Base-by-base conservation (phyloP, 1,140 invertebrate species). In the Pteromalus puparum region DNA sequence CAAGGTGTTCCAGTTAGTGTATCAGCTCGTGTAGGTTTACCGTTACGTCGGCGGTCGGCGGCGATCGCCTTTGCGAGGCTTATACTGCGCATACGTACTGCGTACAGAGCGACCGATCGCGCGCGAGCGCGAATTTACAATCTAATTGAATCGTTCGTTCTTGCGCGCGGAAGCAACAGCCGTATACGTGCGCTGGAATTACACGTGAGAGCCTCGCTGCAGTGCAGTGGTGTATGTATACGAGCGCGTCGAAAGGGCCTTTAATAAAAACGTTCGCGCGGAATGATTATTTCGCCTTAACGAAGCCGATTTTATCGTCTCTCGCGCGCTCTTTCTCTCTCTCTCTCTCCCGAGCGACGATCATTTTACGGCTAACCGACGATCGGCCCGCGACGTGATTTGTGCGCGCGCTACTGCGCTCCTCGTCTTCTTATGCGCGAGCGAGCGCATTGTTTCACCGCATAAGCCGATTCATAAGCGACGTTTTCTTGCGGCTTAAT, bases 1-100 rank as follows among this genome's bases (percentile, higher is more conserved):
- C 68, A 81, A 81, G 80, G 46, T 81, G 70, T 73, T 81, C 70
- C 80, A 73, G 80, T 81, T 81, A 81, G 80, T 81, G 61, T 30
- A 81, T 81, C 38, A 26, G 34, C 30, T 67, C n/a, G 65, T 53
- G 48, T 53, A 53, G 4, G 18, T 61, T 9, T 80, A 80, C 78
- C 78, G 78, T 80, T 72, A 80, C 26, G 34, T 70, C 67, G 5
- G 30, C 24, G n/a, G 34, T 70, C 67, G 5, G 30, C 24, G n/a
- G 65, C 65, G 65, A 68, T 68, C 24, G 18, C 65, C 26, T 68
- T 68, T 28, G n/a, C 18, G 18, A 26, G 12, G 48, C 48, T 34
- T 5, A 34, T 5, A 5, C 13, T 53, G 48, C 13, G 7, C 18
- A 61, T 15, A 61, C 18, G 30, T 34, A 34, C 15, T n/a, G 4